Conservation (phyloP, 2,888 invertebrate genomes). For the Ditula angustiorana region DNA sequence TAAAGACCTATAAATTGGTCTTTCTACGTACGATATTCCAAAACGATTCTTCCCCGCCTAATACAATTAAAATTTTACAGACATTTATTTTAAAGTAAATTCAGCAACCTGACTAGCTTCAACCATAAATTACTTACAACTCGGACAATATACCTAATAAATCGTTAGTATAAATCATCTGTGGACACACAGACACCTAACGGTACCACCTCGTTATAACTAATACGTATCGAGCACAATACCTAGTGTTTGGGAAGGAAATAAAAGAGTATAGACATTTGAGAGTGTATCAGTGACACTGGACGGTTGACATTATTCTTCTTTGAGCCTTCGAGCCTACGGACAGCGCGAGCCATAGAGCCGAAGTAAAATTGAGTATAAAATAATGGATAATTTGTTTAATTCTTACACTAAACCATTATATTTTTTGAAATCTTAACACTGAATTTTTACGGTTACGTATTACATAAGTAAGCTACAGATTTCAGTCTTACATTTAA, state of each 20-base stretch:
- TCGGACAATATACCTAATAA: conserved; percentile 34
- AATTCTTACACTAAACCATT: too few relatives aligned
- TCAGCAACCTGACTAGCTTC: conserved; percentile 17
- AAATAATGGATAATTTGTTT: too few relatives aligned
- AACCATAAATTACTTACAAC: conserved; percentile 30
- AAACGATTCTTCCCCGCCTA: neutral
- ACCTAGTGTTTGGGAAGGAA: conserved; percentile 33
- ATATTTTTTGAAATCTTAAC: too few relatives aligned
- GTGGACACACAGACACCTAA: conserved; percentile 27
- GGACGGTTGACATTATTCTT: conserved; percentile 62
- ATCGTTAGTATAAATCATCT: conserved; percentile 34
- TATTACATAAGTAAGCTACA: too few relatives aligned
- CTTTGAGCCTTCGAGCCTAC: conserved; percentile 41
- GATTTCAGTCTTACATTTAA: too few relatives aligned
- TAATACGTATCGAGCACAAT: conserved; percentile 35
- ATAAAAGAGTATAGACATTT: conserved; percentile 44
- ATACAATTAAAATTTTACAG: conserved; percentile 7
- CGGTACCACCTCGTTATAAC: conserved; percentile 32
- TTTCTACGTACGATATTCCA: neutral
- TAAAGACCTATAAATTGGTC: too few relatives aligned
- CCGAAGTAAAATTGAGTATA: too few relatives aligned
- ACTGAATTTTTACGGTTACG: too few relatives aligned
- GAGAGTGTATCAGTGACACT: conserved; percentile 61
- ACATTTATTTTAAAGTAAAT: conserved; percentile 6
- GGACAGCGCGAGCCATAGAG: conserved; percentile 22